These are phyloP conservation scores for Amphipoea lucens DNA, from an alignment of 2,888 invertebrate species.

Conservation along the genomic window DNA sequence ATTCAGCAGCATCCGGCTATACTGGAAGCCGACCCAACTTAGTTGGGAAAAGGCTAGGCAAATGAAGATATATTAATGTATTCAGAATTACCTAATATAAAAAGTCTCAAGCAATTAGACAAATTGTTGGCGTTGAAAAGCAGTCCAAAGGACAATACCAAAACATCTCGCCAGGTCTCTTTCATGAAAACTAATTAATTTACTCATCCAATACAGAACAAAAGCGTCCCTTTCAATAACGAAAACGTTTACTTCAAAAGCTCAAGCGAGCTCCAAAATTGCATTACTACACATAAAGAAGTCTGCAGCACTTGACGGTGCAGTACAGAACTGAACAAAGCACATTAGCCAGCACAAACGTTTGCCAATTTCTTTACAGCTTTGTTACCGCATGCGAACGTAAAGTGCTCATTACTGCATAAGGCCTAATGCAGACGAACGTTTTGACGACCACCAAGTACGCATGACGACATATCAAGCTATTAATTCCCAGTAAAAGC, in stretches of 20 bases:
- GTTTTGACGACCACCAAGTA: slow-evolving; percentile 1
- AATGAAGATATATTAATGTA: too few species aligned
- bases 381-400: slow-evolving; percentile 49
- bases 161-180: slow-evolving; percentile 15
- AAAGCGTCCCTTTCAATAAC: slow-evolving; percentile 29
- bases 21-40: too few species aligned
- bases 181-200: slow-evolving; percentile 45
- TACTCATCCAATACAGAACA: slow-evolving; percentile 24
- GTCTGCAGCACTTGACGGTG: slow-evolving; percentile 24
- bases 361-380: slow-evolving; percentile 59
- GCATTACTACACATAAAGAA: slow-evolving; percentile 30
- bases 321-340: slow-evolving; percentile 39
- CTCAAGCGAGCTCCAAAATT: slow-evolving; percentile 41
- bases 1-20: too few species aligned
- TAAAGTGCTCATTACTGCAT: slow-evolving; percentile 73
- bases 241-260: slow-evolving; percentile 31
- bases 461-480: background rate
- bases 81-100: background rate
- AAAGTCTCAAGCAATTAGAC: slow-evolving; percentile 1
- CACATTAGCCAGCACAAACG: slow-evolving; percentile 50
- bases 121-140: background rate
- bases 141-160: slow-evolving; percentile 20
- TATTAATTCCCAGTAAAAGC: background rate
- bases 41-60: too few species aligned
- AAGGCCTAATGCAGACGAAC: slow-evolving; percentile 54